These are phyloP conservation scores for Orcinus orca DNA, from an alignment of 2,113 vertebrate genomes.

Conservation along the genomic window DNA sequence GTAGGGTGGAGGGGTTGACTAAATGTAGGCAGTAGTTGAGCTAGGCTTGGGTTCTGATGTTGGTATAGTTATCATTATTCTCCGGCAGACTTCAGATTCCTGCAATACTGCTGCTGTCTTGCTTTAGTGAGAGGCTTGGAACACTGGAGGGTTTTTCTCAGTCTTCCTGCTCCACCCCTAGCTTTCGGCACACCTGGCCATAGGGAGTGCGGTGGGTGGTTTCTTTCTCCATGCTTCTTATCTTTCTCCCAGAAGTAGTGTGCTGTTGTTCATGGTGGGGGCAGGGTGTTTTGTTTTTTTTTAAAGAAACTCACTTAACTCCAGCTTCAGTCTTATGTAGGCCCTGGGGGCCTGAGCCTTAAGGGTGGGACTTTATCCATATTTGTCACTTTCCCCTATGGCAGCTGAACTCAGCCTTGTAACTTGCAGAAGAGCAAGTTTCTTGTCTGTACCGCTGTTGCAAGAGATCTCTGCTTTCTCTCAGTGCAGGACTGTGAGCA, in stretches of 20 bases:
- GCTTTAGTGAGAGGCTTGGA: neutral
- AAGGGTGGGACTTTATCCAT: neutral
- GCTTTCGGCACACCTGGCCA: neutral
- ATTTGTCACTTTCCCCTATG: neutral
- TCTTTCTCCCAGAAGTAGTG: neutral
- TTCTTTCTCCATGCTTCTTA: neutral
- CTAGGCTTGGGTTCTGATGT: neutral
- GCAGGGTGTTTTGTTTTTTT: neutral
- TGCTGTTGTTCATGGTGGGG: neutral
- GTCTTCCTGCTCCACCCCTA: neutral
- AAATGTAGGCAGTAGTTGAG: neutral
- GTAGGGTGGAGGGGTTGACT: neutral
- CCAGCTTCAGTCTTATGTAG: neutral
- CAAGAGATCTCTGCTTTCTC: neutral
- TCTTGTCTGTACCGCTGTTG: neutral
- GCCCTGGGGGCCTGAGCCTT: neutral
- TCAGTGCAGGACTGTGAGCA: neutral
- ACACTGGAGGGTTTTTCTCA: neutral
- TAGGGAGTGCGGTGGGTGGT: accelerated
- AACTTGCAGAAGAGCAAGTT: neutral
- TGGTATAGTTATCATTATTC: neutral
- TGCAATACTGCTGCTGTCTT: neutral
- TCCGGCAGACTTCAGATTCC: neutral
- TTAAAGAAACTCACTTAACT: neutral
- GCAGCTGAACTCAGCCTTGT: neutral